Evolutionary conservation across 2,797 vertebrate species (phyloP), one percentile per base, ranked within the genome.

Genomic region (Pempheris klunzingeri): DNA sequence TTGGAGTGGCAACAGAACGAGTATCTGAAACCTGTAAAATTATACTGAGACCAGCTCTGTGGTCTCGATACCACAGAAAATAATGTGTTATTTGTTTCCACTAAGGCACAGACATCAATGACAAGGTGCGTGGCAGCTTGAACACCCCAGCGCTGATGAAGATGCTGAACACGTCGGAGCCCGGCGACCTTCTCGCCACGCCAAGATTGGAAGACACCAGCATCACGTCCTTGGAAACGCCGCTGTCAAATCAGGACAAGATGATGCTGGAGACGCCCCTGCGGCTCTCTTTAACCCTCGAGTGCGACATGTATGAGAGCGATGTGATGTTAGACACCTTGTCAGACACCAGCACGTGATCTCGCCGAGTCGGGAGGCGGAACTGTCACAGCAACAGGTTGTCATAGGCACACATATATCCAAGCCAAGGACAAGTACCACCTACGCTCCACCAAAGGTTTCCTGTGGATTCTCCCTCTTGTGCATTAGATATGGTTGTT

Each of bases 231-330:
- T 69, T 98, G 84, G 98, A 98, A 80, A 93, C 96, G 0, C 91
- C 97, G 0, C 86, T 95, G 74, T 94, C 92, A 7, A 92, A 94
- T 78, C 87, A 92, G 49, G 96, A 96, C 82, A 98, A 98, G 91
- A 94, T 94, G 66, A 93, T 95, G 71, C 94, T 97, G 46, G 94
- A 96, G 63, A 95, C 95, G 22, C 95, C 95, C 26, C 91, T 95
- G 52, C 95, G 96, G 4, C 87, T 97, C 77, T 96, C 97, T 74
- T 94, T 99, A 82, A 95, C 96, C 1, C 95, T 99, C 77, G 98
- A 99, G 92, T 99, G 97, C n/a, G 97, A 99, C 89, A 97, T 98
- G 97, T 98, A 97, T 7, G 98, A 99, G 93, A 99, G 96, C 32
- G 98, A 99, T 82, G 96, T 99, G 96, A 98, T 98, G 97, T 92